Evolutionary conservation across 2,113 vertebrate species (phyloP), one percentile per base, ranked within the genome.

Genomic region (Spilogale gracilis): DNA sequence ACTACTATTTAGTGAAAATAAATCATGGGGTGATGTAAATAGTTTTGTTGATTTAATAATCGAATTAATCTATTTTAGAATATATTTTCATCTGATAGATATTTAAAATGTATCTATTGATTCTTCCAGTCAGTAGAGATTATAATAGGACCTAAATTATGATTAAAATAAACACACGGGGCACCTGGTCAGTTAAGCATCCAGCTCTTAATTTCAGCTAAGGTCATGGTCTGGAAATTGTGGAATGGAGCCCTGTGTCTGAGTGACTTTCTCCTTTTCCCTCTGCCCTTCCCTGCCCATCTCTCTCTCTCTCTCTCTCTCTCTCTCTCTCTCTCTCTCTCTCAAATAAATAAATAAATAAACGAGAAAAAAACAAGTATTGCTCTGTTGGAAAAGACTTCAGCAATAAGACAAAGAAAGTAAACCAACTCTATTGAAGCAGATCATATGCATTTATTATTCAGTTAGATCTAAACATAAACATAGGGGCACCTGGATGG

Each of bases 1-100:
- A 79, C 80, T 63, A 38, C 52, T 85, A 50, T 91, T 58, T 67
- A 94, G 52, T 84, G 14, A 83, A 84, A 69, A 50, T n/a, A 74
- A 86, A 63, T 25, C 45, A 69, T n/a, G 14, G 0, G 3, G 6
- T 38, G 43, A n/a, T 67, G 30, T 2, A 87, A 79, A 88, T 63
- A 30, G 58, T 69, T 71, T 71, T 67, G 52, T 65, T 58, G 27
- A 52, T 45, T 5, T 92, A 20, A 45, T 63, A 32, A 65, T 54
- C 16, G 0, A 25, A 14, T 73, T 74, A 89, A 25, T 69, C 20
- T 45, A 60, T 60, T 80, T 91, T 85, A 14, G 12, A 48, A 74
- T 20, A 14, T 9, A 74, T 52, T 93, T 95, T 87, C 43, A 82
- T 61, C 25, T 23, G 30, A 14, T 2, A 65, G 27, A 17, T 67